These are phyloP conservation scores for Leptinotarsa texana DNA, from an alignment of 1,140 invertebrate species.

Conservation along the genomic window DNA sequence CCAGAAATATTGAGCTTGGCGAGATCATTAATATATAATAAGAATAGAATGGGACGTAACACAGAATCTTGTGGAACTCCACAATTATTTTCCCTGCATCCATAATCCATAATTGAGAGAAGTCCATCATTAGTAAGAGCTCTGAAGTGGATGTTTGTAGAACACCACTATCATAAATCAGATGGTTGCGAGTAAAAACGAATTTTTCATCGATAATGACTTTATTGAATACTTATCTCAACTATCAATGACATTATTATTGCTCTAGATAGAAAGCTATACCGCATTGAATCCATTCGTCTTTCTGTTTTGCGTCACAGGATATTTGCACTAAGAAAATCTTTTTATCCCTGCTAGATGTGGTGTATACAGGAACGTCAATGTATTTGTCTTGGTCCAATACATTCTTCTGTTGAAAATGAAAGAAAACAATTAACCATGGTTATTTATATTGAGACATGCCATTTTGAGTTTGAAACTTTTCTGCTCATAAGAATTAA, in stretches of 20 bases:
- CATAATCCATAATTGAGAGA: too few relatives aligned
- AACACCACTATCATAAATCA: too few relatives aligned
- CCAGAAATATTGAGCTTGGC: too few relatives aligned
- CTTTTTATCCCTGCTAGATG: constrained; percentile 45
- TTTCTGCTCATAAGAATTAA: neutral
- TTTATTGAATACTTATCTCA: too few relatives aligned
- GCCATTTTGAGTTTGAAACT: neutral
- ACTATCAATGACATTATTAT: constrained; percentile 9
- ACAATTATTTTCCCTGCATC: too few relatives aligned
- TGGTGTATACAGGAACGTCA: constrained; percentile 47
- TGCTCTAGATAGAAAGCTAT: constrained; percentile 38
- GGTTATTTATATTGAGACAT: neutral
- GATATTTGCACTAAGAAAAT: constrained; percentile 45
- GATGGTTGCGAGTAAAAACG: too few relatives aligned
- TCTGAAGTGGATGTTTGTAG: too few relatives aligned
- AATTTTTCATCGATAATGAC: too few relatives aligned
- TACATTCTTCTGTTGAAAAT: constrained; percentile 29
- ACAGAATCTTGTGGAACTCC: too few relatives aligned
- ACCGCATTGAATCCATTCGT: constrained; percentile 45
- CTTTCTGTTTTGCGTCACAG: constrained; percentile 45
- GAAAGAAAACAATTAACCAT: constrained; percentile 9
- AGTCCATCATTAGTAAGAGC: too few relatives aligned
- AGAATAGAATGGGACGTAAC: too few relatives aligned
- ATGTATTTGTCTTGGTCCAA: constrained; percentile 39
- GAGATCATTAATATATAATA: too few relatives aligned